Evolutionary conservation across 2,113 vertebrate genomes (phyloP).

Genomic region (Mungos mungo): DNA sequence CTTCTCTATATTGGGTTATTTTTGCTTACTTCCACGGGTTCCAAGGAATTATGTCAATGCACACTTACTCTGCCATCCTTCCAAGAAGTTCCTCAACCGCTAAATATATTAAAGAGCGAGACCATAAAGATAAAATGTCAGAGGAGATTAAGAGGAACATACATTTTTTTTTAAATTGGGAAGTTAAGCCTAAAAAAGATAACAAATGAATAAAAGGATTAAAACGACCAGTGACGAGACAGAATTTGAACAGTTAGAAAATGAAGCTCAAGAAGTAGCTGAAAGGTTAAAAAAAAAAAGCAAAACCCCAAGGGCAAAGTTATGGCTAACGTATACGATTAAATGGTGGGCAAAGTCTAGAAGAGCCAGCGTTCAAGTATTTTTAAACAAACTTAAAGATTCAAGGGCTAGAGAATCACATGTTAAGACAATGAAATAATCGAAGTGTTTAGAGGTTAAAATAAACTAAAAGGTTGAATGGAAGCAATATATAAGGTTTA

Average conservation of each 20-base stretch:
- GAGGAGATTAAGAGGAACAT: constrained; percentile 32
- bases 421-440: background rate
- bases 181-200: constrained; percentile 6
- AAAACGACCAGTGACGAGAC: constrained; percentile 8
- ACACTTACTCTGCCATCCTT: background rate
- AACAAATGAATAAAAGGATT: constrained; percentile 33
- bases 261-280: constrained; percentile 23
- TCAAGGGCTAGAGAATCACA: background rate
- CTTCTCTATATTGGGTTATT: background rate
- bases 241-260: constrained; percentile 10
- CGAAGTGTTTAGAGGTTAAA: constrained; percentile 3
- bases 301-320: background rate
- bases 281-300: constrained; percentile 23
- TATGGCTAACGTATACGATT: background rate
- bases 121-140: constrained; percentile 35
- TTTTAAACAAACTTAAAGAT: constrained; percentile 44
- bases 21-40: background rate
- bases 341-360: background rate
- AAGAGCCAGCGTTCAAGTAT: background rate
- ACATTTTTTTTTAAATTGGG: constrained; percentile 35
- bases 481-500: background rate
- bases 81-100: constrained; percentile 17
- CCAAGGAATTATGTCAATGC: background rate
- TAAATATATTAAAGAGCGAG: background rate
- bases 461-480: background rate